These are phyloP conservation scores for Drosophila basisetae DNA, from an alignment of 2,888 invertebrate species.

Conservation along the genomic window DNA sequence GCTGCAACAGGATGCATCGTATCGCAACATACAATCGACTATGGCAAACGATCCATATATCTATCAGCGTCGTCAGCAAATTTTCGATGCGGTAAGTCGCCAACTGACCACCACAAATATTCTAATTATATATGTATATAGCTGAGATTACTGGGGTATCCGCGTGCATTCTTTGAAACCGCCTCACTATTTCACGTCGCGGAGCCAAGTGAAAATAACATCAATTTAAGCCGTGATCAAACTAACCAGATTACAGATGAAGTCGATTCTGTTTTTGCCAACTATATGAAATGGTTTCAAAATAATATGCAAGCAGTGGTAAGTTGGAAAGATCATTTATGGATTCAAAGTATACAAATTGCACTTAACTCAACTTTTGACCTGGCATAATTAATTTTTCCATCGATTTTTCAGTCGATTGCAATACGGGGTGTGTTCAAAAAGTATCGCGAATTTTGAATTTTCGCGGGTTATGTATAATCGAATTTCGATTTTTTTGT, in stretches of 20 bases:
- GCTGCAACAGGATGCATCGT: constrained; percentile 59
- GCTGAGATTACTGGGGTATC: constrained; percentile 45
- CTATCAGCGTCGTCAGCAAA: constrained; percentile 43
- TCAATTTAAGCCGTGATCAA: neutral
- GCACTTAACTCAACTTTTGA: neutral
- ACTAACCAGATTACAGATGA: neutral
- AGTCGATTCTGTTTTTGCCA: constrained; percentile 32
- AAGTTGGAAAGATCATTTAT: neutral
- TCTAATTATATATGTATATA: neutral
- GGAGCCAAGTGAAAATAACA: too few species aligned
- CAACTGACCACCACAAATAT: neutral
- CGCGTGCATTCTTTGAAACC: neutral
- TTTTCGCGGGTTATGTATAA: too few species aligned
- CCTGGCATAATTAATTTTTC: neutral
- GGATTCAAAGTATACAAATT: neutral
- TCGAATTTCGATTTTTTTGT: too few species aligned
- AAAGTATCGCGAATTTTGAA: too few species aligned
- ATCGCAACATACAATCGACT: constrained; percentile 40
- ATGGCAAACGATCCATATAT: constrained; percentile 63
- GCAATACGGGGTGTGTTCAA: neutral
- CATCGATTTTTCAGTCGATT: neutral
- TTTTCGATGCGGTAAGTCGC: constrained; percentile 60
- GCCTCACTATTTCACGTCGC: accelerated
- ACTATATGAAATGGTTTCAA: constrained; percentile 52
- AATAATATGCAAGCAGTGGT: constrained; percentile 45